phyloP scores from a whole-genome alignment of 1,140 invertebrate genomes.

The Melanaphis sacchari region DNA sequence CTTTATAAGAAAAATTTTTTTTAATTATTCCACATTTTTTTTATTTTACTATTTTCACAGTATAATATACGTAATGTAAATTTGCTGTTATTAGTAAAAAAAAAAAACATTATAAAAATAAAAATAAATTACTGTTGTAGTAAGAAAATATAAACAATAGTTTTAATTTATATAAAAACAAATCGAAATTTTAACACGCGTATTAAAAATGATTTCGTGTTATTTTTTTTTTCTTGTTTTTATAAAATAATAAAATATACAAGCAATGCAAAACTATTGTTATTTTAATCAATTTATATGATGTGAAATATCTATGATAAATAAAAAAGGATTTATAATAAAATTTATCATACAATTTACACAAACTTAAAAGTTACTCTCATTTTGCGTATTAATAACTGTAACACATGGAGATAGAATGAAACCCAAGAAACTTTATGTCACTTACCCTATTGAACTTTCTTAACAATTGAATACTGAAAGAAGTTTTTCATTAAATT shows the following conservation, averaged over 20 bases:
- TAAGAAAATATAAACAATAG: too few relatives aligned
- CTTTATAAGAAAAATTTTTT: too few relatives aligned
- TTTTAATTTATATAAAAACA: too few relatives aligned
- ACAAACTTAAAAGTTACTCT: background rate
- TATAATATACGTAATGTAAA: too few relatives aligned
- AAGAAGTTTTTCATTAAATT: constrained; percentile 5
- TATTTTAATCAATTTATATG: background rate
- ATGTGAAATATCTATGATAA: background rate
- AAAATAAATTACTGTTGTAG: too few relatives aligned
- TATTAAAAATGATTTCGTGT: too few relatives aligned
- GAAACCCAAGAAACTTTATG: background rate
- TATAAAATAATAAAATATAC: background rate
- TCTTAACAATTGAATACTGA: background rate
- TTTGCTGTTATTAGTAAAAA: too few relatives aligned
- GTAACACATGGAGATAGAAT: background rate
- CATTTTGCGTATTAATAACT: background rate
- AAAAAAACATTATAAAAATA: too few relatives aligned
- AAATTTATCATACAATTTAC: background rate
- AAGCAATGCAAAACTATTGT: background rate
- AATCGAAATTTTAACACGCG: too few relatives aligned
- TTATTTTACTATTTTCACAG: too few relatives aligned
- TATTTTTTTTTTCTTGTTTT: background rate
- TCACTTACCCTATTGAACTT: background rate
- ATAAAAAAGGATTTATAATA: background rate
- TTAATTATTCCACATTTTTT: too few relatives aligned